phyloP scores from a whole-genome alignment of 2,888 invertebrate species.

The Sesamia inferens region DNA sequence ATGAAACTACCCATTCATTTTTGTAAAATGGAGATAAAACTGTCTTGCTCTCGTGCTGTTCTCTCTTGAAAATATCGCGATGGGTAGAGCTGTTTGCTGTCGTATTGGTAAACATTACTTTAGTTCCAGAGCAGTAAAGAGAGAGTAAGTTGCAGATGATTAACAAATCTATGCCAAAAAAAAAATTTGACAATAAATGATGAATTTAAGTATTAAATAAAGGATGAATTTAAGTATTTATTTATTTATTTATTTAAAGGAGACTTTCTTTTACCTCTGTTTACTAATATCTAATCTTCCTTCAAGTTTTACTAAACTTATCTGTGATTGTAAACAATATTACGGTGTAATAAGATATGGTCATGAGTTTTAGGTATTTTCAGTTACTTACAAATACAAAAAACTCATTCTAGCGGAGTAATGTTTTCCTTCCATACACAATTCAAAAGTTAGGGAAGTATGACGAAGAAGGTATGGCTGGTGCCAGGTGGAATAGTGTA shows the following conservation, averaged over 20 bases:
- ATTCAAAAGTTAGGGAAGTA: no score
- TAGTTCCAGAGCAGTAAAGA: slow-evolving; percentile 15
- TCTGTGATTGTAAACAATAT: not conserved
- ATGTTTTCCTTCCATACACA: no score
- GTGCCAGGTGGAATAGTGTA: no score
- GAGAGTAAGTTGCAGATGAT: not conserved
- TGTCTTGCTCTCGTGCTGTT: slow-evolving; percentile 12
- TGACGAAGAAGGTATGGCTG: no score
- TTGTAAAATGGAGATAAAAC: slow-evolving; percentile 44
- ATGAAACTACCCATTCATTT: slow-evolving; percentile 50
- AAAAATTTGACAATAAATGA: not conserved
- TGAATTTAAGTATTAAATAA: not conserved
- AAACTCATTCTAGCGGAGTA: no score
- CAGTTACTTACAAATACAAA: not conserved
- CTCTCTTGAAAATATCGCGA: slow-evolving; percentile 35
- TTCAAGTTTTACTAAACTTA: not conserved
- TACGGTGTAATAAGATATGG: not conserved
- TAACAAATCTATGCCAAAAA: not conserved
- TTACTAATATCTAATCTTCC: not conserved
- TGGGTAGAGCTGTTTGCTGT: slow-evolving; percentile 11
- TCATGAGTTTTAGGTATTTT: not conserved
- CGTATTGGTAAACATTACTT: slow-evolving; percentile 13
- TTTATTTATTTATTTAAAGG: not conserved
- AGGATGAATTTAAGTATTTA: not conserved
- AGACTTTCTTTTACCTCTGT: not conserved